Percentiles rank a stretch among this genome's conserved stretches.
phyloP scores from a whole-genome alignment of 2,888 invertebrate species.

The Trachelus stipa region DNA sequence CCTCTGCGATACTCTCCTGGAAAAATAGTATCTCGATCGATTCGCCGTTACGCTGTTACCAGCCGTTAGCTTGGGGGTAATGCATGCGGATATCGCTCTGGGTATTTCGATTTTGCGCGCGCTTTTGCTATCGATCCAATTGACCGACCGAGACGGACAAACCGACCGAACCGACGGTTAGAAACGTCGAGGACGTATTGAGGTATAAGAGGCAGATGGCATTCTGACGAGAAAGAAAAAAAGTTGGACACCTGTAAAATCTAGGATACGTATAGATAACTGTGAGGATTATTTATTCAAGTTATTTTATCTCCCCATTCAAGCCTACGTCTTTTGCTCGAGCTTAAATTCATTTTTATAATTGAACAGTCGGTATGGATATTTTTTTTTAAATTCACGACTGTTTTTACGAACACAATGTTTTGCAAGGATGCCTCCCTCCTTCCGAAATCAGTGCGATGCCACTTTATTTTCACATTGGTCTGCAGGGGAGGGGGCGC shows the following conservation, averaged over 20 bases:
- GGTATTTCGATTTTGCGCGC: neutral
- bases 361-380: neutral
- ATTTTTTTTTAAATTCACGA: neutral
- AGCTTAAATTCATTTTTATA: slow-evolving; percentile 35
- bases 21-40: neutral
- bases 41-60: neutral
- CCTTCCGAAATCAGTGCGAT: neutral
- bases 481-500: too few species aligned
- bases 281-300: neutral
- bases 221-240: slow-evolving; percentile 21
- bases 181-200: neutral
- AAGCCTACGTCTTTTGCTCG: slow-evolving; percentile 30
- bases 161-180: neutral
- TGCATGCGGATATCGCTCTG: neutral
- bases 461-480: neutral
- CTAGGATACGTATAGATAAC: slow-evolving; percentile 14
- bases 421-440: neutral
- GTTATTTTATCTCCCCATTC: slow-evolving; percentile 38
- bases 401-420: neutral
- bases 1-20: neutral
- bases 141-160: neutral
- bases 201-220: neutral
- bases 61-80: neutral
- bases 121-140: neutral
- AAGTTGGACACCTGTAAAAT: slow-evolving; percentile 7